Percentiles rank a stretch among this genome's conserved stretches.
These are phyloP conservation scores for Dryomyza anilis DNA, from an alignment of 2,888 invertebrate genomes.

Conservation along the genomic window DNA sequence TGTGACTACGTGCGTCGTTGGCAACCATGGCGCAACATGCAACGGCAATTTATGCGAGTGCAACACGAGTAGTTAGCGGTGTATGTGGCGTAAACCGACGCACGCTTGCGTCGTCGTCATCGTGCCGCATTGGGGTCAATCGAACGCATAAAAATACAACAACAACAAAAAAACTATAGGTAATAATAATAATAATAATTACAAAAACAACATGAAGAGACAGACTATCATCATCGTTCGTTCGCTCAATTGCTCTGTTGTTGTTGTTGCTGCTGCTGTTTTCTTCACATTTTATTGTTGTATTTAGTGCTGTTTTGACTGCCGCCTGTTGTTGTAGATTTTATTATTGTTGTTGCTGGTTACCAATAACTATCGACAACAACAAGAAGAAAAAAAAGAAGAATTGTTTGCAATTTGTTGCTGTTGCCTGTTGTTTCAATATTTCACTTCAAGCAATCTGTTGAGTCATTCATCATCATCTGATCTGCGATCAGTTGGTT, in stretches of 20 bases:
- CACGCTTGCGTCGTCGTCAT: constrained; percentile 20
- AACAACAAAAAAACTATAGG: background rate
- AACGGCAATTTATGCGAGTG: no score
- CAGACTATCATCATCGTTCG: background rate
- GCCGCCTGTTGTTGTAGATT: background rate
- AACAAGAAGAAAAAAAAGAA: no score
- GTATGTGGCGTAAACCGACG: constrained; percentile 15
- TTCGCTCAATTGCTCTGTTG: background rate
- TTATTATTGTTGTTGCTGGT: background rate
- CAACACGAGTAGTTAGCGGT: no score
- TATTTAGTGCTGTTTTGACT: no score
- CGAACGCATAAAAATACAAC: constrained; percentile 15
- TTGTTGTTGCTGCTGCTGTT: constrained; percentile 6
- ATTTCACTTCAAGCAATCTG: constrained; percentile 12
- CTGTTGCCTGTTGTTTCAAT: constrained; percentile 5
- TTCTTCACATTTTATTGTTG: background rate
- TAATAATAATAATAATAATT: background rate
- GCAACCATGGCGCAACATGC: background rate
- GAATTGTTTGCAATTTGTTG: constrained; percentile 2
- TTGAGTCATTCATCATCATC: constrained; percentile 18
- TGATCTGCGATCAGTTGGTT: background rate
- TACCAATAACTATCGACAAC: background rate
- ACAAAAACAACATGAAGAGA: no score
- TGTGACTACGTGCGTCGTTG: background rate
- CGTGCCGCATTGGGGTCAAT: constrained; percentile 21